A percentile compares a stretch with the other conserved stretches of the same genome.
Conservation (phyloP, 2,113 vertebrate species). For the Istiophorus platypterus region DNA sequence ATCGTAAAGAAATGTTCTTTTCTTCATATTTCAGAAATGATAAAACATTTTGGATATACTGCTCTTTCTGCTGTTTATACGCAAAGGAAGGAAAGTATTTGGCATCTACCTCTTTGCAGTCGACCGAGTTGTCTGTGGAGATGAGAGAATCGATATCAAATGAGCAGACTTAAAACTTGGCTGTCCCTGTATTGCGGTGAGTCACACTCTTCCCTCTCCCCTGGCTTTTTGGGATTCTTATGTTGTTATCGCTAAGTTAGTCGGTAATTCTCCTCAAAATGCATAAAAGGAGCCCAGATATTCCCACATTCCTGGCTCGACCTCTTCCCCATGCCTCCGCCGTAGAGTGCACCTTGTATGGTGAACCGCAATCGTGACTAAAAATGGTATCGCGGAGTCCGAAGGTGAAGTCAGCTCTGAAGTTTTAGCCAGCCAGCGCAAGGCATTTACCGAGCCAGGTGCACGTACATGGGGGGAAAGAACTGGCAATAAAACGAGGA, state of each 20-base stretch:
- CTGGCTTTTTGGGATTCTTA: slow-evolving; percentile 9
- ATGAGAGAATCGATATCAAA: slow-evolving; percentile 40
- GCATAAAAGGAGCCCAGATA: slow-evolving; percentile 38
- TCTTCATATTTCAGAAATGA: not conserved
- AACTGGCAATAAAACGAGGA: slow-evolving; percentile 10
- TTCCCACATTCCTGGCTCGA: slow-evolving; percentile 43
- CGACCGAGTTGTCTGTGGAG: slow-evolving; percentile 4
- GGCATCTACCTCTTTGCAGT: not conserved
- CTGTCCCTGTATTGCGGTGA: slow-evolving; percentile 5
- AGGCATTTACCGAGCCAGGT: slow-evolving; percentile 31
- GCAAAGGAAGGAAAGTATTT: not conserved
- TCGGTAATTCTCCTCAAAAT: not conserved
- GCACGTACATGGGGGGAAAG: slow-evolving; percentile 31
- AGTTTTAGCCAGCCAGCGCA: slow-evolving; percentile 17
- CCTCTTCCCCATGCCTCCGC: slow-evolving; percentile 2
- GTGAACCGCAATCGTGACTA: slow-evolving; percentile 45
- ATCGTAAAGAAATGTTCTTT: not conserved
- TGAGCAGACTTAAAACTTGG: slow-evolving; percentile 26
- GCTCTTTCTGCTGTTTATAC: slow-evolving; percentile 14
- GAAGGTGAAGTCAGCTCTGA: slow-evolving; percentile 46
- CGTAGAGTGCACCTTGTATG: slow-evolving; percentile 54
- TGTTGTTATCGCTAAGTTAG: not conserved
- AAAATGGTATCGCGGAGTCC: slow-evolving; percentile 44
- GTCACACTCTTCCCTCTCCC: slow-evolving; percentile 19
- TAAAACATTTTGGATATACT: not conserved